Evolutionary conservation across 92 coral and sea anemone genomes (phyloP).

Genomic region (Palythoa heliodiscus): DNA sequence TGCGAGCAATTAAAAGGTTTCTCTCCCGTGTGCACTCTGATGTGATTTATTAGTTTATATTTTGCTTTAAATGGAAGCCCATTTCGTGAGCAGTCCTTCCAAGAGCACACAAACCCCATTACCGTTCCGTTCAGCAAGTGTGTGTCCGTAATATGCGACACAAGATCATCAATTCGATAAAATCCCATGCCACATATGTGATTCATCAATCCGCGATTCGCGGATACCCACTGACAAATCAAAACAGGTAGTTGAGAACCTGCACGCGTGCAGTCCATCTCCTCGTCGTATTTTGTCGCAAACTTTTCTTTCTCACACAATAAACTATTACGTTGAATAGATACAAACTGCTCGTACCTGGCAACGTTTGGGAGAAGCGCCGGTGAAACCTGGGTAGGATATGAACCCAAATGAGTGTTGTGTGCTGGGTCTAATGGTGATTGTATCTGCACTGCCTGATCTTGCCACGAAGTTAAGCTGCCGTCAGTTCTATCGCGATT

Average conservation of each 20-base stretch:
- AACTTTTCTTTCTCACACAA: slow-evolving; percentile 26
- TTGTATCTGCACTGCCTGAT: neutral
- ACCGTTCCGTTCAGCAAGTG: slow-evolving; percentile 75
- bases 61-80: slow-evolving; percentile 99
- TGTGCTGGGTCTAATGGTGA: slow-evolving; percentile 8
- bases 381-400: slow-evolving; percentile 33
- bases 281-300: slow-evolving; percentile 29
- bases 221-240: slow-evolving; percentile 83
- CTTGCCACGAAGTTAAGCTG: slow-evolving; percentile 31
- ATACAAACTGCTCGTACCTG: slow-evolving; percentile 23
- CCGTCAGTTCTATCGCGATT: slow-evolving; percentile 9
- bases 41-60: slow-evolving; percentile 94
- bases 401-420: slow-evolving; percentile 11
- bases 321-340: slow-evolving; percentile 24
- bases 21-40: slow-evolving; percentile 97
- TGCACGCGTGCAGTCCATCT: slow-evolving; percentile 31
- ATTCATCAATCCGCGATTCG: slow-evolving; percentile 53
- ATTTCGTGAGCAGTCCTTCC: slow-evolving; percentile 91
- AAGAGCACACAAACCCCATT: slow-evolving; percentile 86
- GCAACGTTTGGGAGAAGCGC: slow-evolving; percentile 18
- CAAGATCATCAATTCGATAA: slow-evolving; percentile 85
- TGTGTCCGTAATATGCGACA: slow-evolving; percentile 84
- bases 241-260: slow-evolving; percentile 52
- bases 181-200: slow-evolving; percentile 88
- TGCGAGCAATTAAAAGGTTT: slow-evolving; percentile 94